phyloP scores from a whole-genome alignment of 2,888 invertebrate species.

The Toxonevra muliebris region DNA sequence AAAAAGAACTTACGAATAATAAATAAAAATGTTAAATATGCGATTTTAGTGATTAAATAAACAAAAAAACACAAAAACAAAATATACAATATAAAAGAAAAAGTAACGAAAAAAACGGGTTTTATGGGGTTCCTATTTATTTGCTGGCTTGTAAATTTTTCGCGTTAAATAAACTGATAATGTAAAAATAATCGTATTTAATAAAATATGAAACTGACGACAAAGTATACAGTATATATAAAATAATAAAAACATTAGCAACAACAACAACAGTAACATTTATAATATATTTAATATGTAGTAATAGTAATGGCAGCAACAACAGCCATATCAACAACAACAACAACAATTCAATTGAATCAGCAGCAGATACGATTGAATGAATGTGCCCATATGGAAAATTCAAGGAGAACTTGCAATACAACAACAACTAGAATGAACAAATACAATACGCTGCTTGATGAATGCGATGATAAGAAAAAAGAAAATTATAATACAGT shows the following conservation, averaged over 20 bases:
- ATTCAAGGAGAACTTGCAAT: neutral
- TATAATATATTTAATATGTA: conserved; percentile 3
- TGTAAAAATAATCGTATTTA: neutral
- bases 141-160: no score
- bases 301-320: conserved; percentile 6
- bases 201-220: neutral
- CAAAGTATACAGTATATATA: neutral
- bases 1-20: conserved; percentile 5
- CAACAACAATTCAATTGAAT: conserved; percentile 25
- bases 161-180: conserved; percentile 1
- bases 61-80: no score
- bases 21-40: neutral
- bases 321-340: conserved; percentile 5
- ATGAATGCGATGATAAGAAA: no score
- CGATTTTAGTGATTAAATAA: no score
- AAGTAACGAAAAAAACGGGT: no score
- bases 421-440: neutral
- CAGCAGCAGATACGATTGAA: conserved; percentile 12
- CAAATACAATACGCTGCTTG: neutral
- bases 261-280: neutral
- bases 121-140: no score
- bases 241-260: conserved; percentile 4
- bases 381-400: conserved; percentile 53
- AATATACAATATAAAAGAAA: no score
- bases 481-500: no score